phyloP scores from a whole-genome alignment of 2,888 invertebrate genomes.

The Monopis laevigella region DNA sequence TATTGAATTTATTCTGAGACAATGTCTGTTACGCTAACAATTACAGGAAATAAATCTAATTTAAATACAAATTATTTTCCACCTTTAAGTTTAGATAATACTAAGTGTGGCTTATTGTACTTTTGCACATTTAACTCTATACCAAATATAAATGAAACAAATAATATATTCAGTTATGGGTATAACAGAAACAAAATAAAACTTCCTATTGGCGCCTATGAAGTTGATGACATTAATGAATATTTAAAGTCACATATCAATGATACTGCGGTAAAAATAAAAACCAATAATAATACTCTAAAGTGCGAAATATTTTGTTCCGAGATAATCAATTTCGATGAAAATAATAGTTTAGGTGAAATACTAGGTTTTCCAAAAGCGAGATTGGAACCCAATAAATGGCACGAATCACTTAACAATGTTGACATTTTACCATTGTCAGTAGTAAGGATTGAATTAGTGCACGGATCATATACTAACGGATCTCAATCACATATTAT shows the following conservation, averaged over 20 bases:
- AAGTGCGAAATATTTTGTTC: slow-evolving; percentile 17
- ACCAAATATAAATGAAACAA: slow-evolving; percentile 27
- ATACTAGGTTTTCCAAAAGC: slow-evolving; percentile 13
- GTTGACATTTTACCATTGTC: not conserved
- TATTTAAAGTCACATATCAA: slow-evolving; percentile 18
- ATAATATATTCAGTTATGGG: slow-evolving; percentile 27
- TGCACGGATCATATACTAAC: not conserved
- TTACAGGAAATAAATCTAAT: slow-evolving; percentile 17
- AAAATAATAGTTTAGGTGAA: slow-evolving; percentile 10
- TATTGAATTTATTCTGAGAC: not conserved
- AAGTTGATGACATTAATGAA: slow-evolving; percentile 26
- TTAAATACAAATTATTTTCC: slow-evolving; percentile 17
- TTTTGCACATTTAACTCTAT: slow-evolving; percentile 22
- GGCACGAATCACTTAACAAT: not conserved
- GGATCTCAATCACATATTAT: not conserved
- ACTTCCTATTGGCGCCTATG: slow-evolving; percentile 28
- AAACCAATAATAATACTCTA: slow-evolving; percentile 26
- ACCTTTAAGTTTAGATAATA: slow-evolving; percentile 16
- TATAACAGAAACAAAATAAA: slow-evolving; percentile 20
- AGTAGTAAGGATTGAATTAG: not conserved
- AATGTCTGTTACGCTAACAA: slow-evolving; percentile 21
- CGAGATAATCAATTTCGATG: slow-evolving; percentile 13
- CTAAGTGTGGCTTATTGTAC: slow-evolving; percentile 20
- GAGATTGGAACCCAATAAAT: not conserved
- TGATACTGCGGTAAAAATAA: slow-evolving; percentile 9